Percentiles rank a stretch among this genome's conserved stretches.
Conservation (phyloP, 2,888 invertebrate species). For the Tetranychus truncatus region DNA sequence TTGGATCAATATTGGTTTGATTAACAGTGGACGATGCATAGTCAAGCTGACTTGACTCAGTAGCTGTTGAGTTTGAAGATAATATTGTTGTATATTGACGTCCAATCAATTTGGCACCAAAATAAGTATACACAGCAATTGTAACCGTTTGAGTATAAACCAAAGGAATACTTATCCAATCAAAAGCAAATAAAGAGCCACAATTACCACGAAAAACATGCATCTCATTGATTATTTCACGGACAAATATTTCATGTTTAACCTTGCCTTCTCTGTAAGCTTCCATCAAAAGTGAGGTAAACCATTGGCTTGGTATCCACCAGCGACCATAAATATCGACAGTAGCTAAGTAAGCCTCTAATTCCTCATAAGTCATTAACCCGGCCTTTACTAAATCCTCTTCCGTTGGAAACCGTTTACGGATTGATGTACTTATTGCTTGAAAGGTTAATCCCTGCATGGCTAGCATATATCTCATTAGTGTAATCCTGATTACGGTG, state of each 20-base stretch:
- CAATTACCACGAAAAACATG: constrained; percentile 33
- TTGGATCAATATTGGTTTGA: constrained; percentile 27
- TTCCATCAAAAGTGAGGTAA: constrained; percentile 34
- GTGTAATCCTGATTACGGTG: constrained; percentile 41
- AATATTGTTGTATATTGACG: constrained; percentile 30
- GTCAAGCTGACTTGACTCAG: too few species aligned
- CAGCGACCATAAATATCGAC: constrained; percentile 38
- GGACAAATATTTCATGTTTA: constrained; percentile 34
- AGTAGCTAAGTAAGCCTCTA: constrained; percentile 37
- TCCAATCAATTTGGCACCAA: constrained; percentile 32
- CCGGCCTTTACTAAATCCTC: constrained; percentile 42
- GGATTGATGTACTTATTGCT: constrained; percentile 44
- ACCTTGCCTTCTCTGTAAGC: constrained; percentile 35
- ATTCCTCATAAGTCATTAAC: constrained; percentile 43
- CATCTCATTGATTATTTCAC: constrained; percentile 34
- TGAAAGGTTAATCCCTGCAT: constrained; percentile 32
- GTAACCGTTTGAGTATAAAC: constrained; percentile 35
- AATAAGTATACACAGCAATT: constrained; percentile 32
- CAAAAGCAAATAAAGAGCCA: constrained; percentile 33
- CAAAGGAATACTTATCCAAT: constrained; percentile 34
- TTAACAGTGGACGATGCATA: constrained; percentile 7
- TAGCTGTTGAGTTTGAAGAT: constrained; percentile 8
- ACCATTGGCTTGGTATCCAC: constrained; percentile 39
- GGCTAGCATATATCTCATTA: constrained; percentile 44
- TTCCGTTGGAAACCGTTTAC: constrained; percentile 41